Base-by-base conservation (phyloP, 1,140 invertebrate genomes). In the Berghia stephanieae region DNA sequence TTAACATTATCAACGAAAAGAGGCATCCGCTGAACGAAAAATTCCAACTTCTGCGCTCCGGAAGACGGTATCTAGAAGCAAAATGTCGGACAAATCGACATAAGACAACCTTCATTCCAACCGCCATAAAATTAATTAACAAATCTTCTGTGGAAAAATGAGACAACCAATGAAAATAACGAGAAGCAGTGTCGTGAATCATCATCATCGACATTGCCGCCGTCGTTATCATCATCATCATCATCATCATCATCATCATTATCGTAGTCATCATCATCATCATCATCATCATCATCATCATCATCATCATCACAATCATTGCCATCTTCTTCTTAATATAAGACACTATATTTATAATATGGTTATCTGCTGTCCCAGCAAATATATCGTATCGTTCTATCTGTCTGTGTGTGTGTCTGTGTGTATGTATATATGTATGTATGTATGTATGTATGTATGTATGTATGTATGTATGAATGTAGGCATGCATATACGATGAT, bases 161-260 rank as follows among this genome's bases (percentile, higher is more conserved):
- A n/a, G n/a, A n/a, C n/a, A n/a, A n/a, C n/a, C n/a, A n/a, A n/a
- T n/a, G n/a, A n/a, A n/a, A n/a, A n/a, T n/a, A n/a, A n/a, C n/a
- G n/a, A n/a, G n/a, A n/a, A n/a, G n/a, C n/a, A n/a, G n/a, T n/a
- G n/a, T n/a, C n/a, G n/a, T n/a, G n/a, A n/a, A 74, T 57, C 46
- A 57, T 74, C 24, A 74, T 74, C 46, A 74, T 74, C 46, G 57
- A 57, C 46, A 74, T 57, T 31, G 57, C 57, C 18, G 57, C 57
- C 46, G 57, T 31, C 46, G 34, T 74, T 24, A 74, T 55, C 46
- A 57, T 74, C 46, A 74, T 74, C 46, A 74, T 57, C 24, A 74
- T 57, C 31, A 27, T 57, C 18, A 55, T 57, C 46, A 57, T 57
- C 34, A 74, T 57, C 24, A 57, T 6, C 38, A 71, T 46, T 24